Conservation (phyloP, 2,113 vertebrate genomes). For the Nothocercus nigrocapillus region DNA sequence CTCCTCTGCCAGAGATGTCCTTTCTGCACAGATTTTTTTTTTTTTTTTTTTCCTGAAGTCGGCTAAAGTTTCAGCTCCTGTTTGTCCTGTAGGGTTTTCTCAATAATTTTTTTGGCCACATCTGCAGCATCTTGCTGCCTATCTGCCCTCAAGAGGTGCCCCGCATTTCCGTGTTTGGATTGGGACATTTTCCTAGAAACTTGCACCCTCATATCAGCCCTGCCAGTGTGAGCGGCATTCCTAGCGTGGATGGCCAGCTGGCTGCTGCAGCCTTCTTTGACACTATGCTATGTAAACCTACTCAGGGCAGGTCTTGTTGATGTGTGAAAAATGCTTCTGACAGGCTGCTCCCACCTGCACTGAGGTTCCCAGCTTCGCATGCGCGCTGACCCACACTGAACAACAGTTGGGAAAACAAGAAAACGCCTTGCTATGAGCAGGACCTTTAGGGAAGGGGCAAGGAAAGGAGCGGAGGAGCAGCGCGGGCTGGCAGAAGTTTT, state of each 20-base stretch:
- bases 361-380: not conserved
- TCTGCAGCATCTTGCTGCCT: not conserved
- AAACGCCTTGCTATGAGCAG: not conserved
- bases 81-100: not conserved
- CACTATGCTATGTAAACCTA: conserved; percentile 38
- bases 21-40: not conserved
- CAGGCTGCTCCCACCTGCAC: conserved; percentile 13
- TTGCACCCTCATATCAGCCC: conserved; percentile 2
- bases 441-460: not conserved
- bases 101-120: not conserved
- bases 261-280: conserved; percentile 18
- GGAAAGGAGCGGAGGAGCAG: not conserved
- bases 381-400: not conserved
- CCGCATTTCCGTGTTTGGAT: not conserved
- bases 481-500: not conserved
- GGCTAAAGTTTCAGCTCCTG: not conserved
- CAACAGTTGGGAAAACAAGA: not conserved
- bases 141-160: not conserved
- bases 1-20: not conserved
- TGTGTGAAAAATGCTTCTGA: conserved; percentile 51
- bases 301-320: conserved; percentile 51
- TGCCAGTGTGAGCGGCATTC: conserved; percentile 33
- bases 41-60: not conserved
- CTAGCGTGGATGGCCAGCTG: not conserved
- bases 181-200: conserved; percentile 1